A percentile compares a stretch with the other conserved stretches of the same genome.
phyloP scores from a whole-genome alignment of 2,888 invertebrate genomes.

The Buathra laborator region DNA sequence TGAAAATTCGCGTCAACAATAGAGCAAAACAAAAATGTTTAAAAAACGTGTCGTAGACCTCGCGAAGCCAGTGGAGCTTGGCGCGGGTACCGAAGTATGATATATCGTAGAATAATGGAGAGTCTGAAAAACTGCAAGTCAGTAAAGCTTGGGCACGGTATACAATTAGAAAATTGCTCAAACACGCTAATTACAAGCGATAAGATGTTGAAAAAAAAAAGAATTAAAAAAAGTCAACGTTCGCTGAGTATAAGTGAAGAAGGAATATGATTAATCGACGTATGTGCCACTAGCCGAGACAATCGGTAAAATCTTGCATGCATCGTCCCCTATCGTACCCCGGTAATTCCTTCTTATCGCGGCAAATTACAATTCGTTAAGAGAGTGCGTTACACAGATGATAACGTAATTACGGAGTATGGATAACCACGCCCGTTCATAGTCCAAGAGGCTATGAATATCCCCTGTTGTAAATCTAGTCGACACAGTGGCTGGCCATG shows the following conservation, averaged over 20 bases:
- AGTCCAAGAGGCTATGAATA: slow-evolving; percentile 33
- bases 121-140: background rate
- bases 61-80: background rate
- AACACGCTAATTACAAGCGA: slow-evolving; percentile 40
- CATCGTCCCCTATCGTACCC: slow-evolving; percentile 60
- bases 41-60: too few species aligned
- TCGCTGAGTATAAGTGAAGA: slow-evolving; percentile 15
- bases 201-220: slow-evolving; percentile 32
- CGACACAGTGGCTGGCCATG: slow-evolving; percentile 19
- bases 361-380: slow-evolving; percentile 80
- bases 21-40: too few species aligned
- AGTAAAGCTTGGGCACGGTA: background rate
- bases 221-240: background rate
- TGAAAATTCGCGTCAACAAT: too few species aligned
- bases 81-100: background rate
- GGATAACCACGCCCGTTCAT: slow-evolving; percentile 49
- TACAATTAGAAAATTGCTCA: slow-evolving; percentile 41
- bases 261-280: slow-evolving; percentile 62
- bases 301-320: slow-evolving; percentile 63
- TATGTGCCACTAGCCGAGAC: slow-evolving; percentile 37
- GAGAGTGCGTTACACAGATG: slow-evolving; percentile 76
- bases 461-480: slow-evolving; percentile 50
- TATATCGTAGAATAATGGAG: background rate
- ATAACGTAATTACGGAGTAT: slow-evolving; percentile 80
- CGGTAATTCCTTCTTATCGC: slow-evolving; percentile 77